Evolutionary conservation across 1,140 invertebrate species (phyloP), one percentile per base, ranked within the genome.

Genomic region (Cecropterus lyciades): DNA sequence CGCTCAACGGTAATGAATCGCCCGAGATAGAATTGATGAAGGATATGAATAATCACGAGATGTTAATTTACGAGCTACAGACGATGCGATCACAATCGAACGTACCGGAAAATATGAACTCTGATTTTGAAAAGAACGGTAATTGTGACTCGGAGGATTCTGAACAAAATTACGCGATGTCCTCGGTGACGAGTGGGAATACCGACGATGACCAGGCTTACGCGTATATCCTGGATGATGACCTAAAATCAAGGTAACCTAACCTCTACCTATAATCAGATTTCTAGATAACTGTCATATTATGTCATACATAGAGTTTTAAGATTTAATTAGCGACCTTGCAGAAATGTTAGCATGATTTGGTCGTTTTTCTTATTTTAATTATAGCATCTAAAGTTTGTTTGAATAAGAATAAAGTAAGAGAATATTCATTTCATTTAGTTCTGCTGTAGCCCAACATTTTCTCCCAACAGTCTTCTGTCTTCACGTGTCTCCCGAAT

Each of bases 1-100:
- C 76, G 24, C 65, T 62, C 52, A 88, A 87, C 67, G 82, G 79
- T 4, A 83, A 87, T 65, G 84, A 80, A 5, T 79, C 86, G 10
- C 82, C 85, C 10, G 82, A 80, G 42, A 83, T 89, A 49, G 83
- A 87, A 53, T 81, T 84, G 51, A 90, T 93, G 74, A 92, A 93
- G 74, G 93, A 94, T 73, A 93, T 93, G 83, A 89, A 93, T 67
- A 94, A 94, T 72, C 93, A 93, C 70, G 94, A 94, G 75, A 89
- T 94, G 82, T 86, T 94, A 40, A 94, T 94, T 65, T 89, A 92
- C 59, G 94, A 94, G 73, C 71, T 94, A 71, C 92, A 94, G 67
- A 90, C 84, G 40, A 94, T 94, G 94, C 84, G 90, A 14, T 93
- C 82, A 27, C 84, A 84, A 30, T 85, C 83, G 7, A 93, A 78